These are phyloP conservation scores for Callionymus lyra DNA, from an alignment of 2,113 vertebrate genomes.

Conservation along the genomic window DNA sequence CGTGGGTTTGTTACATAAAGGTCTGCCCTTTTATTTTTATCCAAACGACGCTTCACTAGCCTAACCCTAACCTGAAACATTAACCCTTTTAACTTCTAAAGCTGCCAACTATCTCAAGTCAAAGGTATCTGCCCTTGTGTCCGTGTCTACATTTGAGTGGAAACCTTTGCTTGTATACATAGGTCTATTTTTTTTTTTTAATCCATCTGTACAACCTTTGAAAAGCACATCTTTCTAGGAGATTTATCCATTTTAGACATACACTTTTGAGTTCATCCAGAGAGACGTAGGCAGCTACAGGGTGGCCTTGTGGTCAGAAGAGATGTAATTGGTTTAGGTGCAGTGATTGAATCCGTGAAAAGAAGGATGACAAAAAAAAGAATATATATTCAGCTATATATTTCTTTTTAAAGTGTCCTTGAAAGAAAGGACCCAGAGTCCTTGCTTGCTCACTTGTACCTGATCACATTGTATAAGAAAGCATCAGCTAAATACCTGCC, in stretches of 20 bases:
- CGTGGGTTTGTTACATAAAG: no score
- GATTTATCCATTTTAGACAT: background rate
- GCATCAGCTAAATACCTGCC: conserved; percentile 25
- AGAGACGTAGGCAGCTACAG: background rate
- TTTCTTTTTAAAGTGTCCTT: conserved; percentile 23
- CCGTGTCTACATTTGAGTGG: conserved; percentile 4
- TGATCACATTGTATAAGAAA: conserved; percentile 13
- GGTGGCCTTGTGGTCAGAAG: conserved; percentile 13
- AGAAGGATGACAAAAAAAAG: no score
- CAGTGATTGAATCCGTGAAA: conserved; percentile 3
- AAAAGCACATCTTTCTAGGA: background rate
- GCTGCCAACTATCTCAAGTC: no score
- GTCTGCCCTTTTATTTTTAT: no score
- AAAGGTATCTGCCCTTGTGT: no score
- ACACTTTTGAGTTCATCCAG: conserved; percentile 8
- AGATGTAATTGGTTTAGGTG: conserved; percentile 11
- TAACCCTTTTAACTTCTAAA: no score
- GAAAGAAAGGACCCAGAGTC: conserved; percentile 5
- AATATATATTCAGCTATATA: background rate
- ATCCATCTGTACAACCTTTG: background rate
- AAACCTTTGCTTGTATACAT: no score
- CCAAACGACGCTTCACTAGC: no score
- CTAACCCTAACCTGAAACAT: no score
- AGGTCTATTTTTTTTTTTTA: no score
- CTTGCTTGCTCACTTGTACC: conserved; percentile 7